phyloP scores from a whole-genome alignment of 1,140 invertebrate genomes.

The Microplitis demolitor region DNA sequence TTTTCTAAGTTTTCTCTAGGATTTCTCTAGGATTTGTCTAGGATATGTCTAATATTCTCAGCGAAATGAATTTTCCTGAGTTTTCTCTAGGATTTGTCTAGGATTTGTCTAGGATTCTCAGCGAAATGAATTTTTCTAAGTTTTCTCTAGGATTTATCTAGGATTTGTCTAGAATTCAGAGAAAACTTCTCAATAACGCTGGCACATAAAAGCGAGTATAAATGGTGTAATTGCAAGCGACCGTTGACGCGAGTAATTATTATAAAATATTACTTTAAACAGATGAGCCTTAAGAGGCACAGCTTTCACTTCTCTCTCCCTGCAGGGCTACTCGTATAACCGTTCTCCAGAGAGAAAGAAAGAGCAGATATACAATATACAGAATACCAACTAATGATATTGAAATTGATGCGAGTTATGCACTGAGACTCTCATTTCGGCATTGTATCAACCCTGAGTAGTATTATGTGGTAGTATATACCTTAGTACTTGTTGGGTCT shows the following conservation, averaged over 20 bases:
- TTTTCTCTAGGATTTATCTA: no score
- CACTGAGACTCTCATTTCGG: slow-evolving; percentile 32
- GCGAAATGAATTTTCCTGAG: no score
- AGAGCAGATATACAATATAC: neutral
- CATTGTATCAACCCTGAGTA: slow-evolving; percentile 24
- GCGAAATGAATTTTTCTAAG: no score
- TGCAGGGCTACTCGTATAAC: slow-evolving; percentile 6
- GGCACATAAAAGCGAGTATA: no score
- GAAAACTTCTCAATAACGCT: no score
- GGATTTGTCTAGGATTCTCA: no score
- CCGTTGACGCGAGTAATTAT: slow-evolving; percentile 30
- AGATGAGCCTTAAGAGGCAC: slow-evolving; percentile 11
- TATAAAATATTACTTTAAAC: slow-evolving; percentile 29
- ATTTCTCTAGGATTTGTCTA: no score
- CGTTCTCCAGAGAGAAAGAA: neutral
- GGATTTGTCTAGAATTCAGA: no score
- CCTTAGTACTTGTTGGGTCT: slow-evolving; percentile 1
- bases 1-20: no score
- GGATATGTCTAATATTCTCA: no score
- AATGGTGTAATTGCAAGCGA: slow-evolving; percentile 21
- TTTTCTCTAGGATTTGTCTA: no score
- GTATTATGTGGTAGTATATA: slow-evolving; percentile 2
- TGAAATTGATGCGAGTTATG: slow-evolving; percentile 40
- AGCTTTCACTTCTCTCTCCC: slow-evolving; percentile 28
- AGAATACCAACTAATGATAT: slow-evolving; percentile 37